Evolutionary conservation across 2,888 invertebrate species (phyloP).

Genomic region (Sinopyrophorus schimmeli): DNA sequence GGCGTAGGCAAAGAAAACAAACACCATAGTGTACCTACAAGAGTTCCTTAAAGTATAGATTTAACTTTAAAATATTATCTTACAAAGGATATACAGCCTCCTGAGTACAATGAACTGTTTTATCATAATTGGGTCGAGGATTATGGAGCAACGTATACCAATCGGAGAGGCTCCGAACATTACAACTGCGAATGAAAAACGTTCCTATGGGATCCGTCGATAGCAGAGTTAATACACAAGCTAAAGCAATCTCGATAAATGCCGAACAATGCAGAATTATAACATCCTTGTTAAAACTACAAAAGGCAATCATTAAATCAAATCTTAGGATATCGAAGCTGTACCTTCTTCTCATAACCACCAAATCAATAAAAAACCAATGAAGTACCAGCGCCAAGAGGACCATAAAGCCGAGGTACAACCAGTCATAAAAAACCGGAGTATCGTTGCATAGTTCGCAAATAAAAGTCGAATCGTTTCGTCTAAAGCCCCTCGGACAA

Average conservation of each 20-base stretch:
- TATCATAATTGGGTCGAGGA: slow-evolving; percentile 89
- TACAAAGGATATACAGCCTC: slow-evolving; percentile 98
- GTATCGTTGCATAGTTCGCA: slow-evolving; percentile 76
- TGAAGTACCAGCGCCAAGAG: slow-evolving; percentile 85
- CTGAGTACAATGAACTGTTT: slow-evolving; percentile 90
- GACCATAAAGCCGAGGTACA: slow-evolving; percentile 93
- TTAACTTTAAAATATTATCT: slow-evolving; percentile 52
- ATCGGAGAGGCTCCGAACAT: slow-evolving; percentile 80
- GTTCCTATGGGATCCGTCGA: slow-evolving; percentile 81
- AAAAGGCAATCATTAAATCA: slow-evolving; percentile 31
- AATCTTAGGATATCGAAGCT: slow-evolving; percentile 1
- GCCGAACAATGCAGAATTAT: slow-evolving; percentile 81
- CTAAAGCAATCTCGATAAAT: slow-evolving; percentile 75
- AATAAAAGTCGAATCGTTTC: slow-evolving; percentile 74
- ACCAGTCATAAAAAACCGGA: slow-evolving; percentile 87
- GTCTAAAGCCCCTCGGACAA: slow-evolving; percentile 81
- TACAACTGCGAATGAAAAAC: slow-evolving; percentile 76
- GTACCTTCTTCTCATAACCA: slow-evolving; percentile 73
- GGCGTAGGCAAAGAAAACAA: slow-evolving; percentile 86
- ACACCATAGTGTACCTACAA: slow-evolving; percentile 87
- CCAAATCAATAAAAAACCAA: slow-evolving; percentile 90
- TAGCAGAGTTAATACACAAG: slow-evolving; percentile 77
- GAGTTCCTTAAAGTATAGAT: background rate
- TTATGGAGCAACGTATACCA: slow-evolving; percentile 97
- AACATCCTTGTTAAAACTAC: slow-evolving; percentile 73